phyloP scores from a whole-genome alignment of 2,113 vertebrate genomes.

The Misgurnus mizolepis region DNA sequence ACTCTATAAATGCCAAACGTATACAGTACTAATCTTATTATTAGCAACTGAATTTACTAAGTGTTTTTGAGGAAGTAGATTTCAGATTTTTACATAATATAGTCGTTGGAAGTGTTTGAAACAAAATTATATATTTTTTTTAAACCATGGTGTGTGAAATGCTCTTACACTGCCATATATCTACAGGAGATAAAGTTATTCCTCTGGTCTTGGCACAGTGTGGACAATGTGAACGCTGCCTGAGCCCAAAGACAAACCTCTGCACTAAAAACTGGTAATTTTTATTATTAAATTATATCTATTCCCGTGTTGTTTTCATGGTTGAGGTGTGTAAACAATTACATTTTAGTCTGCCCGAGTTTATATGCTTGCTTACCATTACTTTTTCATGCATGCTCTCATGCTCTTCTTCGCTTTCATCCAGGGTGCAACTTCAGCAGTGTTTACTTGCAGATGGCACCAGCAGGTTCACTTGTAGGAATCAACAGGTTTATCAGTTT shows the following conservation, averaged over 20 bases:
- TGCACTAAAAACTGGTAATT: conserved; percentile 73
- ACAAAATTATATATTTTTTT: too few species aligned
- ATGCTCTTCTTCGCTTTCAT: not conserved
- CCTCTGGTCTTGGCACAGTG: conserved; percentile 79
- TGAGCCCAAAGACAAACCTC: conserved; percentile 68
- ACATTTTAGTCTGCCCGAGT: not conserved
- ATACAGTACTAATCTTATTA: not conserved
- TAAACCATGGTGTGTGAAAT: not conserved
- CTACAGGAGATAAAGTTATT: conserved; percentile 81
- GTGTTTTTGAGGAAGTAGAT: too few species aligned
- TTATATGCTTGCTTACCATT: not conserved
- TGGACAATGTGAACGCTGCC: conserved; percentile 71
- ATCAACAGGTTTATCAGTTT: conserved; percentile 64
- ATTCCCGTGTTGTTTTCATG: too few species aligned
- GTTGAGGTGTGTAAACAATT: too few species aligned
- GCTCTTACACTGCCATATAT: not conserved
- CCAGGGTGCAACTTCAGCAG: conserved; percentile 48
- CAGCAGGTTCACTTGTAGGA: conserved; percentile 71
- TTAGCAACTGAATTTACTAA: not conserved
- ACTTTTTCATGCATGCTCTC: not conserved
- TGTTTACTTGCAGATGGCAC: conserved; percentile 79
- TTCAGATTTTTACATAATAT: too few species aligned
- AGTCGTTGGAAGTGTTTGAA: too few species aligned
- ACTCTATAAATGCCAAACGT: not conserved
- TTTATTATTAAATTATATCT: too few species aligned